These are phyloP conservation scores for Andinoacara biseriatus DNA, from an alignment of 2,113 vertebrate genomes.

Conservation along the genomic window DNA sequence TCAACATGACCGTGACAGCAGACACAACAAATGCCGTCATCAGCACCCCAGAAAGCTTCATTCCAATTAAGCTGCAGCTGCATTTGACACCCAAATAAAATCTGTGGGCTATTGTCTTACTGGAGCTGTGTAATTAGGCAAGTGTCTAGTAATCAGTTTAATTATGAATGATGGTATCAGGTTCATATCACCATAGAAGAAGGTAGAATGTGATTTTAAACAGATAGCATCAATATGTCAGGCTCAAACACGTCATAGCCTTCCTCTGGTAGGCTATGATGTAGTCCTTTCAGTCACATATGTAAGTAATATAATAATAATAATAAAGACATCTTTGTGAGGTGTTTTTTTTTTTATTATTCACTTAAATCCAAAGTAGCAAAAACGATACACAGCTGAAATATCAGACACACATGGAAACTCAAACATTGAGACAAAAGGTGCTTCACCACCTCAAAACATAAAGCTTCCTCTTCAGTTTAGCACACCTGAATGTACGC, in stretches of 20 bases:
- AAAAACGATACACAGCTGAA: constrained; percentile 77
- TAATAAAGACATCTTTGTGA: constrained; percentile 9
- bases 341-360: constrained; percentile 59
- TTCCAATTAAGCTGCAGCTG: constrained; percentile 26
- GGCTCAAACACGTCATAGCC: background rate
- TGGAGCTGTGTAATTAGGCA: constrained; percentile 29
- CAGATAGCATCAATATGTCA: background rate
- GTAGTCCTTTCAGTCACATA: background rate
- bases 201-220: background rate
- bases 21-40: constrained; percentile 63
- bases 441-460: constrained; percentile 62
- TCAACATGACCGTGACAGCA: constrained; percentile 62
- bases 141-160: constrained; percentile 10
- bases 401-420: constrained; percentile 55
- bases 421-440: constrained; percentile 54
- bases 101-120: constrained; percentile 23
- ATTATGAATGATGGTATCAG: background rate
- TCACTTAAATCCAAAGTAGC: constrained; percentile 70
- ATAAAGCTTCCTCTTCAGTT: constrained; percentile 76
- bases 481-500: constrained; percentile 67
- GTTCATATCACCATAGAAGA: background rate
- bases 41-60: constrained; percentile 42
- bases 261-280: background rate
- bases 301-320: background rate
- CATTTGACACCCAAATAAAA: constrained; percentile 29